Evolutionary conservation across 2,888 invertebrate species (phyloP), one percentile per base, ranked within the genome.

Genomic region (Apodemia zela): DNA sequence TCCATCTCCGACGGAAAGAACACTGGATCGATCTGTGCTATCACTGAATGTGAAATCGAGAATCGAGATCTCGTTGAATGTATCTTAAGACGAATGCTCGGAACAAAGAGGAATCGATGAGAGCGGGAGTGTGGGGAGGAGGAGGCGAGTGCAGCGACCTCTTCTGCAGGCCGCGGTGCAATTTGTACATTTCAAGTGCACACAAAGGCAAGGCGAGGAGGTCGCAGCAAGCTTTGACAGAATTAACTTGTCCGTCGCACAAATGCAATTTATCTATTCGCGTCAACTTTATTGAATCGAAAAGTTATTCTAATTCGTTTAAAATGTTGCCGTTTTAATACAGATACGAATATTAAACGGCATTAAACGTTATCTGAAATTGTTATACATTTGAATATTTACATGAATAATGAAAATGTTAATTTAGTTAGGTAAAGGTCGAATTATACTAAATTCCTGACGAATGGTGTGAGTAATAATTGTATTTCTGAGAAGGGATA

Each of bases 161-260:
- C 75, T 83, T 84, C 79, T 72, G 74, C 81, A 77, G 77, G 80
- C 81, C 84, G 84, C 86, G 82, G 82, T 89, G 92, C 89, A 90
- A 91, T 90, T 91, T 90, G 90, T 91, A 89, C 90, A 89, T 90
- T 90, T 91, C 89, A 90, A 91, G 89, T 89, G 87, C 88, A 87
- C 84, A 89, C 89, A 90, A 90, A 91, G 87, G 87, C 88, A 79
- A 84, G 78, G 84, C 86, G 87, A 85, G 83, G 83, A 87, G 88
- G 85, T 88, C 87, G 85, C 85, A 81, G 80, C 81, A 76, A 85
- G 87, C 89, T 89, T 88, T 90, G 89, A 91, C 90, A 89, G 87
- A 88, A 91, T 91, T 90, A 90, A 90, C 89, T 91, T 87, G 89
- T 89, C 84, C 82, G 80, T 81, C 81, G 82, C 82, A 84, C 81